phyloP scores from a whole-genome alignment of 2,888 invertebrate genomes.

The Chrysotoxum bicinctum region DNA sequence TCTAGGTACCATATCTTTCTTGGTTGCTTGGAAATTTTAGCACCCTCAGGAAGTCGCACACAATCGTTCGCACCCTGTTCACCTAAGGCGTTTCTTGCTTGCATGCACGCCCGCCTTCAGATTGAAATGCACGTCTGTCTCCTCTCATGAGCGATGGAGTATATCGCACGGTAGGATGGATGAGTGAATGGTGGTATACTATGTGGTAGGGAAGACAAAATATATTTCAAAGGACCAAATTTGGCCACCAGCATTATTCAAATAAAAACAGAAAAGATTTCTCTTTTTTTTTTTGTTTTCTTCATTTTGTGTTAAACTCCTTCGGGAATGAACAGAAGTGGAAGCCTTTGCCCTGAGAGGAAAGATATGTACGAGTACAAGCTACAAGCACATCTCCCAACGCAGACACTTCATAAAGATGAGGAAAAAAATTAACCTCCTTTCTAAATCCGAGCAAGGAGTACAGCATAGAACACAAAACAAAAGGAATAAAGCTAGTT shows the following conservation, averaged over 20 bases:
- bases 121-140: conserved; percentile 44
- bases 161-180: conserved; percentile 53
- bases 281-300: neutral
- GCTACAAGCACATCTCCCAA: neutral
- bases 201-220: conserved; percentile 34
- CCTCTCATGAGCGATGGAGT: conserved; percentile 40
- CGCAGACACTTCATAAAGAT: conserved; percentile 47
- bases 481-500: neutral
- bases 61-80: conserved; percentile 48
- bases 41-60: conserved; percentile 41
- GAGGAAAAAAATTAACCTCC: conserved; percentile 14
- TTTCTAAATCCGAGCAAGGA: conserved; percentile 9
- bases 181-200: conserved; percentile 47
- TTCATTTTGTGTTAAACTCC: conserved; percentile 13
- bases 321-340: conserved; percentile 35
- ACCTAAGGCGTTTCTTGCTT: conserved; percentile 59
- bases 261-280: conserved; percentile 47
- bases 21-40: conserved; percentile 42
- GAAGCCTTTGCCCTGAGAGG: conserved; percentile 37
- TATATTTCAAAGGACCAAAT: conserved; percentile 57
- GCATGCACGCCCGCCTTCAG: conserved; percentile 63
- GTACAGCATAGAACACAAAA: neutral
- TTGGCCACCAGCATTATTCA: conserved; percentile 59
- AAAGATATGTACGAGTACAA: no score
- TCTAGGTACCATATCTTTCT: conserved; percentile 30